Evolutionary conservation across 1,140 invertebrate species (phyloP).

Genomic region (Drosophila kurseongensis): DNA sequence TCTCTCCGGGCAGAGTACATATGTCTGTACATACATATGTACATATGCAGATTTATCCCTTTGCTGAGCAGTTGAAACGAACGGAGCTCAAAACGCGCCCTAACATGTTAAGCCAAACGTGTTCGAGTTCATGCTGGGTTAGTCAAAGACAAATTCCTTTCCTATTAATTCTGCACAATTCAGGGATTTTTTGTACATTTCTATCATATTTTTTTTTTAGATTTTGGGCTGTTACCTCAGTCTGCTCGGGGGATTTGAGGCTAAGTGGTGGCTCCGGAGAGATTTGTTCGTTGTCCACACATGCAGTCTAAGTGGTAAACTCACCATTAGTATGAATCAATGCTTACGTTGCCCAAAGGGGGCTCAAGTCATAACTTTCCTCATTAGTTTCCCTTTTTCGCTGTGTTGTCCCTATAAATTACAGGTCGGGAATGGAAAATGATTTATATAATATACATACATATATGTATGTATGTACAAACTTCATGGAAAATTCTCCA

Average conservation of each 20-base stretch:
- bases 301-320: neutral
- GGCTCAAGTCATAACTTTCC: too few relatives aligned
- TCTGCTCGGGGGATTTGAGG: too few relatives aligned
- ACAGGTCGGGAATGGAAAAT: conserved; percentile 41
- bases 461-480: conserved; percentile 30
- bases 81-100: conserved; percentile 58
- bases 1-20: conserved; percentile 8
- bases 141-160: conserved; percentile 75
- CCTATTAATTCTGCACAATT: conserved; percentile 28
- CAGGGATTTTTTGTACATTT: conserved; percentile 2
- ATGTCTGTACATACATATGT: conserved; percentile 6
- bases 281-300: conserved; percentile 5
- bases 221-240: neutral
- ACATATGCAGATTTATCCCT: conserved; percentile 14
- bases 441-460: conserved; percentile 61
- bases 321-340: neutral
- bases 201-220: conserved; percentile 9
- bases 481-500: conserved; percentile 47
- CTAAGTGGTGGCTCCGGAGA: too few relatives aligned
- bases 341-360: neutral
- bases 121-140: conserved; percentile 69
- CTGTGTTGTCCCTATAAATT: conserved; percentile 28
- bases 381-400: too few relatives aligned
- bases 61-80: conserved; percentile 45
- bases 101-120: conserved; percentile 76